Base-by-base conservation (phyloP, 2,113 vertebrate species). In the Andinoacara biseriatus region DNA sequence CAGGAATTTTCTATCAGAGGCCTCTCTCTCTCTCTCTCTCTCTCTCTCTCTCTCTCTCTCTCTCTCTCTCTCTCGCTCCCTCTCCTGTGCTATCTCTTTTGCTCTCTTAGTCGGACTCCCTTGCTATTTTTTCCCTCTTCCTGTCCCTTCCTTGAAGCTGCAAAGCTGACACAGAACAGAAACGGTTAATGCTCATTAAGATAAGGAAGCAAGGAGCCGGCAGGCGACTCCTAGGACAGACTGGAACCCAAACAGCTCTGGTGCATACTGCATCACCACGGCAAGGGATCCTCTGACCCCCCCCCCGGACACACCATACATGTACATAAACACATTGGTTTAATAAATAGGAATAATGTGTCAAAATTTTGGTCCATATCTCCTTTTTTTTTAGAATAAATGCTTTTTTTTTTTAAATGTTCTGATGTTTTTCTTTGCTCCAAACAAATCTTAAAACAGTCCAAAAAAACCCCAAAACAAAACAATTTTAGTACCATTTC, bases 181-280 rank as follows among this genome's bases (percentile, higher is more conserved):
- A 94, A 90, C 85, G 75, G 93, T 96, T 93, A 95, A 94, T 92
- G 86, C 91, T 91, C 91, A 93, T 93, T 91, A 94, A 96, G 92
- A 94, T 91, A 91, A 94, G 91, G 88, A 91, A 81, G 86, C 67
- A 79, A 65, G 89, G 87, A 94, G 92, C 92, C 87, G 76, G 91
- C 90, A 89, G 84, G 82, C 86, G 58, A 92, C 94, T 94, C 90
- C 80, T 83, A 81, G 91, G 89, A 92, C 79, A 78, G 82, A 22
- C 88, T 92, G 87, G 80, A 94, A 94, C 89, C 85, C 89, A 93
- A 93, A 93, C 93, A 92, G 86, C 40, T 40, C 88, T 79, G 86
- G 85, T 83, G 82, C 87, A 84, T 87, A 13, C 84, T 89, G 76
- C 57, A 74, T 89, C 76, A 90, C 80, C 72, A 83, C 83, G 40